Evolutionary conservation across 2,797 vertebrate genomes (phyloP), one percentile per base, ranked within the genome.

Genomic region (Ctenosaura bakeri): DNA sequence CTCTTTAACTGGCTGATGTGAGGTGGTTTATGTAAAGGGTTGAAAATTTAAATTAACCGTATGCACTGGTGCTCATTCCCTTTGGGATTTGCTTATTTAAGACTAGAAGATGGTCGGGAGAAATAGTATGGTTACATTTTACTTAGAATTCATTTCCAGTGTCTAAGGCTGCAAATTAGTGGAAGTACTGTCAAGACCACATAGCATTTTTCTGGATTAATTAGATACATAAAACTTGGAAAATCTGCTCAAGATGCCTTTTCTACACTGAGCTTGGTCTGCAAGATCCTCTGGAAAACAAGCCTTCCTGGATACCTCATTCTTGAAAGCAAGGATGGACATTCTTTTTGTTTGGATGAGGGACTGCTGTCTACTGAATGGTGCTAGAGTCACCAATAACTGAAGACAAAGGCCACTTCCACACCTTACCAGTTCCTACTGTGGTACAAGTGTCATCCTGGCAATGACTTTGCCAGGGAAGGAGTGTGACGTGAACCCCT

Each of bases 21-120:
- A 0, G 0, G 59, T 89, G 84, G 91, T 86, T 78, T 89, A 74
- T 92, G 86, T 91, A 96, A 94, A 78, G 73, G 16, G 78, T 89
- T 59, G 13, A 66, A 89, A 93, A 29, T 91, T 74, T 77, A 66
- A 66, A 83, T 90, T 78, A 91, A 86, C 91, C 86, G 52, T 76
- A 78, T 74, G 46, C 93, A 89, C 89, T 81, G 26, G 26, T 50
- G 94, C 90, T 89, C 32, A 88, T 86, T 92, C 54, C 82, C 10
- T 87, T 85, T 83, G 89, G n/a, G 50, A 90, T 50, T 89, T 82
- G 91, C 84, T 92, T 93, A 54, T 85, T 54, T 83, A 89, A 89
- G 84, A 52, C 22, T 92, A 54, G 80, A 80, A 82, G 79, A 92
- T 73, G 66, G 93, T 9, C 89, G 24, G 22, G 16, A 91, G 90